Evolutionary conservation across 2,797 vertebrate genomes (phyloP), one percentile per base, ranked within the genome.

Genomic region (Eulemur coronatus): DNA sequence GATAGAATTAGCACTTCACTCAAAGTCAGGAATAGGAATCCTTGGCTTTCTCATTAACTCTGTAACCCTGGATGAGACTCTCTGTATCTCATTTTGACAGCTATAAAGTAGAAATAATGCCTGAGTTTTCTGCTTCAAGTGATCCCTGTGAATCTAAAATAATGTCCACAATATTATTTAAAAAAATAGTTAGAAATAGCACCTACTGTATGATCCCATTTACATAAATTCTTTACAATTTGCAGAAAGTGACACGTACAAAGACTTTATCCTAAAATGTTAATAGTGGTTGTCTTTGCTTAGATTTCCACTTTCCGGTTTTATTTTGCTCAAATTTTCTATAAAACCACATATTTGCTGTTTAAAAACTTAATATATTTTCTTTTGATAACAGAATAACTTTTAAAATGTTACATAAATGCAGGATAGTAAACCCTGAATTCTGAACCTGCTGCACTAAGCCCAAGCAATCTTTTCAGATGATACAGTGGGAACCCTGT

Each of bases 401-500:
- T 84, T 35, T 33, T 38, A 18, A 69, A 84, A 78, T 38, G n/a
- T 69, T 11, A 22, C 33, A 15, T 69, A 57, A 61, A 48, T 20
- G 79, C 69, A 38, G 76, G 57, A 35, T 7, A 24, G 6, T 48
- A 65, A 67, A 46, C 2, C 1, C 30, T 76, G 28, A 22, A 76
- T 2, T 48, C 48, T 18, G 26, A 65, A n/a, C 63, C 63, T 18
- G n/a, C 22, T 11, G 5, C 46, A 50, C n/a, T 13, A 52, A 26
- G 61, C 28, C 52, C 7, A 5, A 14, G 38, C 17, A 41, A 50
- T 14, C 41, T 48, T 75, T 41, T n/a, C 17, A 59, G 61, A 50
- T 38, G 10, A 0, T 1, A 17, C 1, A 0, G 8, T 9, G 14
- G 17, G 20, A 67, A 3, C 35, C 55, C 43, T 28, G 28, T 0